Percentiles rank a stretch among this genome's conserved stretches.
Evolutionary conservation across 2,888 invertebrate species (phyloP).

Genomic region (Cosmopolites sordidus): DNA sequence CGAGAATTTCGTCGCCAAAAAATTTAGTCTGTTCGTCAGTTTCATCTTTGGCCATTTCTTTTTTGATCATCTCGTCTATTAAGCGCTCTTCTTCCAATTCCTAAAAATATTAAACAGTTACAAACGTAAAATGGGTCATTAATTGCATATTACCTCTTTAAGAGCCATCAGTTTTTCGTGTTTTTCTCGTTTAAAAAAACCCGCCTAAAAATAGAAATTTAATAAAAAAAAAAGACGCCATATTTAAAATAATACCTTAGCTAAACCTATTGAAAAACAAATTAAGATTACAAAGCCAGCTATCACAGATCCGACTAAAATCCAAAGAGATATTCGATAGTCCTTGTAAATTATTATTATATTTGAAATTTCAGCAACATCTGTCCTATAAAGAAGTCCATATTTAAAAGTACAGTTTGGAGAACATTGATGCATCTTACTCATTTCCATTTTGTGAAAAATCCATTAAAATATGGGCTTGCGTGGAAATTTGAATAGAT

Average conservation of each 20-base stretch:
- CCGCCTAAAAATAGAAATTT: constrained; percentile 15
- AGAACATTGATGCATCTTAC: constrained; percentile 2
- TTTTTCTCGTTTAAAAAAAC: constrained; percentile 22
- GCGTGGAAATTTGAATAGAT: constrained; percentile 1
- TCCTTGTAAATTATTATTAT: constrained; percentile 11
- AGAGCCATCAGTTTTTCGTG: constrained; percentile 12
- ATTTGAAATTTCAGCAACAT: constrained; percentile 5
- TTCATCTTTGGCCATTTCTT: constrained; percentile 10
- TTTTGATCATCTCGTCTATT: constrained; percentile 19
- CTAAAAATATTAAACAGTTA: constrained; percentile 5
- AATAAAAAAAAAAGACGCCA: not conserved
- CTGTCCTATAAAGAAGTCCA: constrained; percentile 9
- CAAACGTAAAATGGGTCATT: not conserved
- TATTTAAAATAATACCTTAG: constrained; percentile 12
- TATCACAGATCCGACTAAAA: constrained; percentile 15
- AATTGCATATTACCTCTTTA: constrained; percentile 14
- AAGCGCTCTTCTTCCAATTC: constrained; percentile 18
- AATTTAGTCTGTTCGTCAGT: not conserved
- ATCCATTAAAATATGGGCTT: constrained; percentile 2
- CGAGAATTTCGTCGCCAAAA: not conserved
- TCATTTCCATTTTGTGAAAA: constrained; percentile 11
- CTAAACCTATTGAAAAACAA: constrained; percentile 8
- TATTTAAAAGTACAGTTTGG: not conserved
- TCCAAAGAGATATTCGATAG: constrained; percentile 11
- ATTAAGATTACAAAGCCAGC: constrained; percentile 17